Evolutionary conservation across 1,140 invertebrate genomes (phyloP), one percentile per base, ranked within the genome.

Genomic region (Drosophila orena): DNA sequence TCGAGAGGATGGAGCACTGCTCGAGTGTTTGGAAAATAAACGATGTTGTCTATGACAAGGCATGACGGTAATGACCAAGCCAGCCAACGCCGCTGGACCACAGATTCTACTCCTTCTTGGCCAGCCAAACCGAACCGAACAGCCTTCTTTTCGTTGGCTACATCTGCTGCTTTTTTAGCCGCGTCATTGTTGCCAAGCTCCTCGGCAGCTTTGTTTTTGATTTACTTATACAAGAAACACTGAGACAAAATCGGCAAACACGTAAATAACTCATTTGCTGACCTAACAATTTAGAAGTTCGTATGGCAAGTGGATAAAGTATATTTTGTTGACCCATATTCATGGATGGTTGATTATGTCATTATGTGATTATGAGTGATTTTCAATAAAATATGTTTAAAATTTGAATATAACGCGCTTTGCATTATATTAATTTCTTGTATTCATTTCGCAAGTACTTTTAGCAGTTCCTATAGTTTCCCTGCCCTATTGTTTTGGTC

Each of bases 41-140:
- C 84, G 84, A 88, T 88, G 83, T 88, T 88, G 83, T 88, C 83
- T 88, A 88, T 88, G 83, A 88, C 83, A 88, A 83, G 84, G 83
- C 83, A 88, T 88, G 83, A 88, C 83, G 83, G 84, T 88, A 88
- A 88, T 88, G 83, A 89, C 84, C 79, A 68, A 52, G 3, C 30
- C 30, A 30, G 30, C 30, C 30, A 30, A 38, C 54, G 44, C 52
- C 34, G 34, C 59, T 27, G 54, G 52, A 38, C 66, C 54, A 35
- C 10, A 53, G 60, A 44, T 46, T 37, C 42, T 20, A 22, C 62
- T 61, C 42, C 38, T 46, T 40, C 62, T 62, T 61, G 61, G 61
- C 61, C 61, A 58, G 37, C 68, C 69, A 64, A 43, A 10, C 40
- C 27, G 24, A 27, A 27, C 24, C 24, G 30, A 30, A 30, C 38